Percentiles rank a stretch among this genome's conserved stretches.
These are phyloP conservation scores for Diadema setosum DNA, from an alignment of 35 echinoderm and acorn worm genomes.

Conservation along the genomic window DNA sequence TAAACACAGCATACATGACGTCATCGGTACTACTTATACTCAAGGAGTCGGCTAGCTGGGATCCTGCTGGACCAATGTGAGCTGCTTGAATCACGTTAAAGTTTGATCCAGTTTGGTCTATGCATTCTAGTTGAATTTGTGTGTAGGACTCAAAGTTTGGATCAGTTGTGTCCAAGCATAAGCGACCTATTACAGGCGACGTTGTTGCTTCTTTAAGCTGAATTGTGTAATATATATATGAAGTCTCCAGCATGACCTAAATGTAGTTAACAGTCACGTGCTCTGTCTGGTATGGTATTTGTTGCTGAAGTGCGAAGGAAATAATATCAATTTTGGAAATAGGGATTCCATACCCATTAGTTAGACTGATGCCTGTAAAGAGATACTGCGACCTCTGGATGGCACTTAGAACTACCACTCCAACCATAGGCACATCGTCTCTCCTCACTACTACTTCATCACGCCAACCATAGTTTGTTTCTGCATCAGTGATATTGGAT, in stretches of 20 bases:
- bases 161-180: too few relatives aligned
- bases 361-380: too few relatives aligned
- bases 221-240: too few relatives aligned
- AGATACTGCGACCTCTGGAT: too few relatives aligned
- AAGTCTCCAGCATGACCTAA: too few relatives aligned
- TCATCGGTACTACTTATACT: not conserved
- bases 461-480: not conserved
- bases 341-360: too few relatives aligned
- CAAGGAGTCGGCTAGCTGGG: constrained; percentile 1
- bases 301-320: too few relatives aligned
- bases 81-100: constrained; percentile 21
- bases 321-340: too few relatives aligned
- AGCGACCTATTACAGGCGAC: too few relatives aligned
- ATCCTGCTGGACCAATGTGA: constrained; percentile 37
- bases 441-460: not conserved
- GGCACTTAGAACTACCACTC: not conserved
- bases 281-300: too few relatives aligned
- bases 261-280: too few relatives aligned
- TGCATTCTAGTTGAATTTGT: constrained; percentile 31
- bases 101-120: not conserved
- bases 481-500: not conserved
- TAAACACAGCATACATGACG: constrained; percentile 47
- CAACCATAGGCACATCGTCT: not conserved
- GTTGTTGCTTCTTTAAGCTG: too few relatives aligned
- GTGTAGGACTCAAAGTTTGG: constrained; percentile 1